Evolutionary conservation across 92 coral and sea anemone species (phyloP).

Genomic region (Umimayanthus chanpuru): DNA sequence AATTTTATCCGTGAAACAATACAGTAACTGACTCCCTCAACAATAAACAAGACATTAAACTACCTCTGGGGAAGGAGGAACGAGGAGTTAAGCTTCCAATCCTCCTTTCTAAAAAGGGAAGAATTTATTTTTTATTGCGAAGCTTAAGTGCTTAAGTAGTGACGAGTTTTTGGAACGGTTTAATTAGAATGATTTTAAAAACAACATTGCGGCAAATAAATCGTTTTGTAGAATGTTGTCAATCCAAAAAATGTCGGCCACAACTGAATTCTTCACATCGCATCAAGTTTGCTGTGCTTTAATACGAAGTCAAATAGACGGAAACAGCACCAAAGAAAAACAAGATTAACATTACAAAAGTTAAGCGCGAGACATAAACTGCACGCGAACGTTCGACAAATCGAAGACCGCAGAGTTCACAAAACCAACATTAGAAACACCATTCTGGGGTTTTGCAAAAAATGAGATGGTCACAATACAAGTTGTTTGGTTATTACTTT

Average conservation of each 20-base stretch:
- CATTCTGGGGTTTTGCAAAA: too few species aligned
- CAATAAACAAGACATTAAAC: too few species aligned
- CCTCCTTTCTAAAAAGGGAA: not conserved
- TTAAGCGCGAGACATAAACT: too few species aligned
- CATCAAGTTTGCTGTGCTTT: not conserved
- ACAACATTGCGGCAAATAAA: not conserved
- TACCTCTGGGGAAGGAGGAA: not conserved
- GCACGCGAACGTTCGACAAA: too few species aligned
- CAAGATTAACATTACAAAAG: not conserved
- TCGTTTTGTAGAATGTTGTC: not conserved
- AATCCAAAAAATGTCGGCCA: not conserved
- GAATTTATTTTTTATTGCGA: not conserved
- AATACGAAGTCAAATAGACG: not conserved
- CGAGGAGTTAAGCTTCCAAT: not conserved
- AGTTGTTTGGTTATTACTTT: too few species aligned
- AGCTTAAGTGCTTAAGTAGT: too few species aligned
- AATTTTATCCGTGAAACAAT: too few species aligned
- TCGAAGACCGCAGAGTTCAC: too few species aligned
- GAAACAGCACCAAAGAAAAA: not conserved
- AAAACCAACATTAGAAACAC: too few species aligned
- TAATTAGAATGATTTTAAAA: not conserved
- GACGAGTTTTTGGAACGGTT: not conserved
- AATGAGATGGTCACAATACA: too few species aligned
- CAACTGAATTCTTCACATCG: not conserved
- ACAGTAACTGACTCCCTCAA: too few species aligned